Evolutionary conservation across 2,888 invertebrate species (phyloP).

Genomic region (Ethmia dodecea): DNA sequence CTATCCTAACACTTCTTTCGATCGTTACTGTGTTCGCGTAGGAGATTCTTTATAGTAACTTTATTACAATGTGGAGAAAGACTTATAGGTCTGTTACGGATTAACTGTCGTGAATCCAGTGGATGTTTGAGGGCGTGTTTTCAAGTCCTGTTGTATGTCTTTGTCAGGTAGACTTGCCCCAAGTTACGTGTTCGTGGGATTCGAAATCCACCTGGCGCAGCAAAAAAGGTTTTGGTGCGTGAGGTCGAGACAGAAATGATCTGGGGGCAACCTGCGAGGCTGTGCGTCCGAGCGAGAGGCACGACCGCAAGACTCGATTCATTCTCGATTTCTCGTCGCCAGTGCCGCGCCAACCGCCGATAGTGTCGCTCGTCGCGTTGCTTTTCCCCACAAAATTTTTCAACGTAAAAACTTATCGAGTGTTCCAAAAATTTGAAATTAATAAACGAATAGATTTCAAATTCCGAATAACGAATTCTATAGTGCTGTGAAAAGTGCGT

Average conservation of each 20-base stretch:
- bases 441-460: slow-evolving; percentile 37
- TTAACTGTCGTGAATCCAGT: no score
- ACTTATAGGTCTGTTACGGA: no score
- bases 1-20: no score
- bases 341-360: slow-evolving; percentile 63
- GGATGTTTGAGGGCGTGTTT: no score
- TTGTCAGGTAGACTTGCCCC: no score
- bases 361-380: slow-evolving; percentile 41
- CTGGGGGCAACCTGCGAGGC: slow-evolving; percentile 29
- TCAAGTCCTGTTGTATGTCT: no score
- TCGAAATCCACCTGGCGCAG: slow-evolving; percentile 37
- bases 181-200: no score
- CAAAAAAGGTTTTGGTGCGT: slow-evolving; percentile 33
- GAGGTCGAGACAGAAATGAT: slow-evolving; percentile 43
- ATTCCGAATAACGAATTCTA: slow-evolving; percentile 51
- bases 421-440: slow-evolving; percentile 41
- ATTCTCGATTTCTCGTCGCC: slow-evolving; percentile 50
- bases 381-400: slow-evolving; percentile 26
- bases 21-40: no score
- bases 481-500: slow-evolving; percentile 56
- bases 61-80: no score
- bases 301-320: slow-evolving; percentile 41
- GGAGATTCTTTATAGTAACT: no score
- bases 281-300: slow-evolving; percentile 49
- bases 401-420: slow-evolving; percentile 40